phyloP scores from a whole-genome alignment of 2,113 vertebrate genomes.

The Protomyctophum bolini region DNA sequence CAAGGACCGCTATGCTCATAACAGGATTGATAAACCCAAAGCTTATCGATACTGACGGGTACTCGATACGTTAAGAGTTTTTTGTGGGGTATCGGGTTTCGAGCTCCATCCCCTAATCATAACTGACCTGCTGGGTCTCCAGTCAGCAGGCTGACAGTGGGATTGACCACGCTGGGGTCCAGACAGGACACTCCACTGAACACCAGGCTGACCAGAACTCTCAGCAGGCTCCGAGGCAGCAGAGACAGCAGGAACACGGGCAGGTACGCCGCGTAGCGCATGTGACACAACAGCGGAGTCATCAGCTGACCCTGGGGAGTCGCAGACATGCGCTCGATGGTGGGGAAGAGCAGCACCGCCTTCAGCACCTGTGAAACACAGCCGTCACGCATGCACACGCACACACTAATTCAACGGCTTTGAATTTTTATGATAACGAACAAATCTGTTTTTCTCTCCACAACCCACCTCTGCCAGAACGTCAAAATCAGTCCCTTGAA shows the following conservation, averaged over 20 bases:
- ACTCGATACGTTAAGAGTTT: too few species aligned
- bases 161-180: constrained; percentile 68
- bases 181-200: constrained; percentile 68
- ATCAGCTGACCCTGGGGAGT: constrained; percentile 87
- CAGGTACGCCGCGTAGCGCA: constrained; percentile 87
- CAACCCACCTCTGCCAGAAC: too few species aligned
- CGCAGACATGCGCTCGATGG: constrained; percentile 91
- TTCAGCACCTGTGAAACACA: constrained; percentile 82
- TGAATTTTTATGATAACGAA: too few species aligned
- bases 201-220: constrained; percentile 70
- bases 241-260: constrained; percentile 86
- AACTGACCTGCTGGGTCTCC: constrained; percentile 88
- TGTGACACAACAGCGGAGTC: constrained; percentile 87
- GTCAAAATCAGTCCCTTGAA: too few species aligned
- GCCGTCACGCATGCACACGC: not conserved
- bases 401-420: not conserved
- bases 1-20: too few species aligned
- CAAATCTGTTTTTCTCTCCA: too few species aligned
- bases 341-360: constrained; percentile 91
- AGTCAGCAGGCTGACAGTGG: constrained; percentile 78
- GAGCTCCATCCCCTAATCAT: too few species aligned
- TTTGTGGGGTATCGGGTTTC: too few species aligned
- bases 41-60: too few species aligned
- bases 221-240: constrained; percentile 82
- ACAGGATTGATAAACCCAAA: too few species aligned